A percentile compares a stretch with the other conserved stretches of the same genome.
Conservation (phyloP, 37 sponge, comb jelly and placozoan species). For the Oscarella lobularis region DNA sequence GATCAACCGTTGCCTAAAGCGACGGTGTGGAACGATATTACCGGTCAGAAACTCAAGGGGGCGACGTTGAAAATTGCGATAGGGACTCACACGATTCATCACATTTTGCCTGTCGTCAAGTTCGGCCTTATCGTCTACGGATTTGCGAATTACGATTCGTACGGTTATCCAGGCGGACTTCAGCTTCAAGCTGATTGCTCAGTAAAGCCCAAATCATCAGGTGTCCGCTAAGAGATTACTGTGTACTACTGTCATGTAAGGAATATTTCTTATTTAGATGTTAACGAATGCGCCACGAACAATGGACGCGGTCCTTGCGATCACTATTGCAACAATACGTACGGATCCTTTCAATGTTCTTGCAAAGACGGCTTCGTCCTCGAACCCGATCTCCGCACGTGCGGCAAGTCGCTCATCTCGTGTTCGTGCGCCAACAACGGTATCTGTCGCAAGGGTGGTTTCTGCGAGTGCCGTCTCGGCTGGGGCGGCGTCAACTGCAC, state of each 20-base stretch:
- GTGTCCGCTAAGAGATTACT: too few species aligned
- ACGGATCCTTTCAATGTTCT: not conserved
- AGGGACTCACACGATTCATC: slow-evolving; percentile 10
- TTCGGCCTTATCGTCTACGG: slow-evolving; percentile 15
- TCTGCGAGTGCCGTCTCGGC: not conserved
- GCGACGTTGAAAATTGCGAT: too few species aligned
- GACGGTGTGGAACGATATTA: slow-evolving; percentile 13
- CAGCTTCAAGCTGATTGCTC: too few species aligned
- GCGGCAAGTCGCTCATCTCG: not conserved
- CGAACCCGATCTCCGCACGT: not conserved
- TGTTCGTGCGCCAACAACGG: not conserved
- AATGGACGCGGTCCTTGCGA: not conserved
- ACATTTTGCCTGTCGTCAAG: slow-evolving; percentile 9
- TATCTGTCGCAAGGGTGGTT: not conserved
- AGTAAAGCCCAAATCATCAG: too few species aligned
- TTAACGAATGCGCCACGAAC: not conserved
- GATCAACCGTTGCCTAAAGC: too few species aligned
- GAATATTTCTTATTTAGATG: not conserved
- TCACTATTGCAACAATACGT: not conserved
- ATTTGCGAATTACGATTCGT: slow-evolving; percentile 11
- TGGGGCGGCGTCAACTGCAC: not conserved
- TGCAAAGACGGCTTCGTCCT: not conserved
- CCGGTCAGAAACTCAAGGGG: too few species aligned
- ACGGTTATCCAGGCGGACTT: slow-evolving; percentile 23
- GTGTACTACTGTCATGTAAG: too few species aligned